phyloP scores from a whole-genome alignment of 2,113 vertebrate species.

The Podarcis raffonei region DNA sequence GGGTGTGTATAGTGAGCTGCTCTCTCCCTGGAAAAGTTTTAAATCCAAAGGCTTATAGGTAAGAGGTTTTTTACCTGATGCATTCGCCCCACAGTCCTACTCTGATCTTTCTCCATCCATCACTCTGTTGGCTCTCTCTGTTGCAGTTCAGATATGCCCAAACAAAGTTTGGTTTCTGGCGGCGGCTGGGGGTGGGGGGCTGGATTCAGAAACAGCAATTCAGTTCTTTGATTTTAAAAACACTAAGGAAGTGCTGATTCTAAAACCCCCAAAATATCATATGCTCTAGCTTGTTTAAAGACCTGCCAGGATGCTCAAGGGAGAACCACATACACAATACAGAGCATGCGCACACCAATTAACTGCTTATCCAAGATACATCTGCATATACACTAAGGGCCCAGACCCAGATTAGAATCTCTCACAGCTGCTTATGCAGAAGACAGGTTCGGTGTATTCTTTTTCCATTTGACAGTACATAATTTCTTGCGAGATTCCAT shows the following conservation, averaged over 20 bases:
- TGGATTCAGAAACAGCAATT: neutral
- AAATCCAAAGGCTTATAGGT: neutral
- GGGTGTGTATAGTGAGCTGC: neutral
- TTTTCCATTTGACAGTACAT: neutral
- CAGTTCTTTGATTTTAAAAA: neutral
- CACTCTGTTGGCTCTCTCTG: neutral
- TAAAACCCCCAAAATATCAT: neutral
- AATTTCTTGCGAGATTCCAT: neutral
- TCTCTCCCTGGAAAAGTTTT: neutral
- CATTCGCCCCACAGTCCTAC: neutral
- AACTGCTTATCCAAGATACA: neutral
- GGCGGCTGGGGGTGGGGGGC: too few relatives aligned
- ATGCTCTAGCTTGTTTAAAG: neutral
- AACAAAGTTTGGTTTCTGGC: neutral
- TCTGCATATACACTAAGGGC: neutral
- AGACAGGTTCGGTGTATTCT: neutral
- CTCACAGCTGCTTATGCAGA: neutral
- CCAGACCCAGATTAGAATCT: neutral
- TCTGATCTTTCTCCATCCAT: constrained; percentile 11
- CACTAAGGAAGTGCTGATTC: neutral
- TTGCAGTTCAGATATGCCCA: neutral
- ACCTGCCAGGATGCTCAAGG: neutral
- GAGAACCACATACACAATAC: neutral
- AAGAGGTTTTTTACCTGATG: neutral
- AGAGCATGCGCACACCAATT: neutral